phyloP scores from a whole-genome alignment of 2,888 invertebrate species.

The Parnassius mnemosyne region DNA sequence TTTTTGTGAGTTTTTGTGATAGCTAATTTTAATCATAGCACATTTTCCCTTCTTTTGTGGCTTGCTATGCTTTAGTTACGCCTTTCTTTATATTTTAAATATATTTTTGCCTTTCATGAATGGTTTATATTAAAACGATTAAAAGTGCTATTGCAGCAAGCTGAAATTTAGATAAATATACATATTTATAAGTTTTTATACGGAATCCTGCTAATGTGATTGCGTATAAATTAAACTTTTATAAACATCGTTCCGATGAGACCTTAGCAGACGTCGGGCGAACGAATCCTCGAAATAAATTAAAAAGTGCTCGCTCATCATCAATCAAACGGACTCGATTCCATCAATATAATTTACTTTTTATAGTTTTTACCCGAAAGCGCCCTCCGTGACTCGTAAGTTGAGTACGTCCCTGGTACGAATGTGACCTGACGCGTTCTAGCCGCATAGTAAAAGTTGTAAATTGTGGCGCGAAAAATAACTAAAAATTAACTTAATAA shows the following conservation, averaged over 20 bases:
- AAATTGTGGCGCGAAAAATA: constrained; percentile 13
- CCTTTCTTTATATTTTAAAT: constrained; percentile 20
- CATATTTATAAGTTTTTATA: not conserved
- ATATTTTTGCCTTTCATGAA: constrained; percentile 12
- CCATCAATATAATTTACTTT: constrained; percentile 80
- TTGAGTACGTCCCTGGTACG: constrained; percentile 50
- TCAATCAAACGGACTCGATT: constrained; percentile 78
- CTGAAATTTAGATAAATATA: not conserved
- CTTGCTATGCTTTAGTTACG: constrained; percentile 22
- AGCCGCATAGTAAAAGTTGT: constrained; percentile 15
- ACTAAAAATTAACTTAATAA: constrained; percentile 1
- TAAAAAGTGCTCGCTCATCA: constrained; percentile 79
- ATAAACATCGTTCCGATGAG: constrained; percentile 43
- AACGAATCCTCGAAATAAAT: constrained; percentile 77
- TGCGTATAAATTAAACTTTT: constrained; percentile 28
- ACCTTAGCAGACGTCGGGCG: constrained; percentile 52
- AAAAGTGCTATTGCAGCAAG: not conserved
- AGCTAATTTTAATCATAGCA: constrained; percentile 23
- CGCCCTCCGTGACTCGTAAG: constrained; percentile 73
- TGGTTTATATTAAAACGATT: not conserved
- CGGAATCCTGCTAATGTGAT: constrained; percentile 22
- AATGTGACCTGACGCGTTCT: constrained; percentile 28
- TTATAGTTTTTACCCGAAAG: constrained; percentile 78
- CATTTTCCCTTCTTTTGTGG: constrained; percentile 24
- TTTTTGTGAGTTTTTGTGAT: constrained; percentile 24